phyloP scores from a whole-genome alignment of 2,888 invertebrate species.

The Pteria penguin region DNA sequence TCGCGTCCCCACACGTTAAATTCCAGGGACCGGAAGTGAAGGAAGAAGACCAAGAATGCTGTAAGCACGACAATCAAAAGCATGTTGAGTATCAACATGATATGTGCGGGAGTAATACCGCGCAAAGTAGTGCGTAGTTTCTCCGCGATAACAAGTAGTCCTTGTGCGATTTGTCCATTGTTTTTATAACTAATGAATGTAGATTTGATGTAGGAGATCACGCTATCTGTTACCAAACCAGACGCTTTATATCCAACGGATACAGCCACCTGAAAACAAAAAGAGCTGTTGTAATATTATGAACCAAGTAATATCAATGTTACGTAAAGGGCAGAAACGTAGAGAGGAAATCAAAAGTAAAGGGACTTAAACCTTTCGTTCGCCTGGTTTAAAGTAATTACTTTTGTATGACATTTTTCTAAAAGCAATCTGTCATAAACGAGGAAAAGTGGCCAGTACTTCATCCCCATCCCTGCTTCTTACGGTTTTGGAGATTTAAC shows the following conservation, averaged over 20 bases:
- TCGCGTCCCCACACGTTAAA: conserved; percentile 53
- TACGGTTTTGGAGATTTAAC: too few relatives aligned
- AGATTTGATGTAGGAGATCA: conserved; percentile 22
- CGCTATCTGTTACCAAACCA: conserved; percentile 31
- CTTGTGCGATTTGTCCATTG: conserved; percentile 36
- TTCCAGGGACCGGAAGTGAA: conserved; percentile 48
- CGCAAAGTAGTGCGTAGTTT: conserved; percentile 40
- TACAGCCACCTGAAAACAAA: conserved; percentile 49
- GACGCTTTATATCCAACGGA: conserved; percentile 42
- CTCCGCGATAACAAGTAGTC: conserved; percentile 44
- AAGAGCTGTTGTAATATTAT: too few relatives aligned
- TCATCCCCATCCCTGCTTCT: too few relatives aligned
- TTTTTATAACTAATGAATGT: conserved; percentile 40
- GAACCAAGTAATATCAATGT: too few relatives aligned
- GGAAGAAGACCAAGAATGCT: conserved; percentile 41
- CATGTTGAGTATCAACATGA: conserved; percentile 49
- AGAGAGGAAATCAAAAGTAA: too few relatives aligned
- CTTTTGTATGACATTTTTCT: too few relatives aligned
- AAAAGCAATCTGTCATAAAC: too few relatives aligned
- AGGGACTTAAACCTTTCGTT: too few relatives aligned
- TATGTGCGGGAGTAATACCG: conserved; percentile 48
- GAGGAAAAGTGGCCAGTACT: too few relatives aligned
- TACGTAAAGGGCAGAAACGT: too few relatives aligned
- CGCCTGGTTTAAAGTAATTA: too few relatives aligned
- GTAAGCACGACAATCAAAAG: conserved; percentile 27